Percentiles rank a stretch among this genome's conserved stretches.
Evolutionary conservation across 2,797 vertebrate genomes (phyloP).

Genomic region (Aeoliscus strigatus): DNA sequence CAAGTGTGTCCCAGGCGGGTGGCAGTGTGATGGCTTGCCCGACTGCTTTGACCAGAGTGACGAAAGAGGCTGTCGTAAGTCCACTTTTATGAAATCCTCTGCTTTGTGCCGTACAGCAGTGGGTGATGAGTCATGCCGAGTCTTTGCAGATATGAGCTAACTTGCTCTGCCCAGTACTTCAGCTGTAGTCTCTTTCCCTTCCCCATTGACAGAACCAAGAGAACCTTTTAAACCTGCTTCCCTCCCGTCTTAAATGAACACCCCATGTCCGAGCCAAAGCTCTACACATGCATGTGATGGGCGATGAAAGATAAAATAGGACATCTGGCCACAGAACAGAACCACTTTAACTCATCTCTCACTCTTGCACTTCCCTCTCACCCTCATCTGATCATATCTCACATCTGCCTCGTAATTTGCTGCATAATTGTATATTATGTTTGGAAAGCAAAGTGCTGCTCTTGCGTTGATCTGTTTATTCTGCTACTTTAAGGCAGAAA

Average conservation of each 20-base stretch:
- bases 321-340: conserved; percentile 29
- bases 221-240: conserved; percentile 34
- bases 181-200: conserved; percentile 6
- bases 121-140: conserved; percentile 17
- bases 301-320: conserved; percentile 54
- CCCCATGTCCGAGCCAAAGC: conserved; percentile 16
- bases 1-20: conserved; percentile 86
- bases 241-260: conserved; percentile 38
- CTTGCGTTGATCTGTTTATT: not conserved
- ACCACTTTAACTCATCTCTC: conserved; percentile 22
- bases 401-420: conserved; percentile 34
- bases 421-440: conserved; percentile 40
- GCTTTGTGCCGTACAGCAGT: conserved; percentile 3
- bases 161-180: conserved; percentile 12
- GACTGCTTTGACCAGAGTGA: conserved; percentile 95
- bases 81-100: conserved; percentile 19
- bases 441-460: conserved; percentile 18
- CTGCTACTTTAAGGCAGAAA: conserved; percentile 8
- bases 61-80: conserved; percentile 96
- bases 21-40: conserved; percentile 89
- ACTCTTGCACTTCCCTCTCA: conserved; percentile 14
- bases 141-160: conserved; percentile 24
- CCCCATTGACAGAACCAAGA: conserved; percentile 18
- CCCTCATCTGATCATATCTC: conserved; percentile 31
- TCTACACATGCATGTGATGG: conserved; percentile 35